Evolutionary conservation across 2,113 vertebrate genomes (phyloP), one percentile per base, ranked within the genome.

Genomic region (Dasyurus viverrinus): DNA sequence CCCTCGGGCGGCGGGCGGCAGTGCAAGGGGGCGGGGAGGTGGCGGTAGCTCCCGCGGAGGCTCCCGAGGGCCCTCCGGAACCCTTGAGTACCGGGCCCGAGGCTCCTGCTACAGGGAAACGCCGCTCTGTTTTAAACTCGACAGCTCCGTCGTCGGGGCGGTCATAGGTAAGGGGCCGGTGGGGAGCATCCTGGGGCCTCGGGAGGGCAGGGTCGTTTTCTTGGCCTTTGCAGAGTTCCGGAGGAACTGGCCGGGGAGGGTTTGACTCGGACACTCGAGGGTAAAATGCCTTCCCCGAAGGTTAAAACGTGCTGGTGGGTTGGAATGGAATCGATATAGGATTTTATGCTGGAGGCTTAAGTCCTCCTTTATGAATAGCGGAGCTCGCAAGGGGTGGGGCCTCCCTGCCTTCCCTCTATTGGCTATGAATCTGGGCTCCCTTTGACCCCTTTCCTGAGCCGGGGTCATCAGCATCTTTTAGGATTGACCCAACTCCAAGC

Each of bases 131-230:
- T 98, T 99, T 46, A 94, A 5, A 0, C 91, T 99, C n/a, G 98
- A 99, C 9, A 99, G 57, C 5, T 84, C 98, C 0, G 93, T 97
- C 8, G 93, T 99, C 0, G 99, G 99, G 19, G 96, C 97, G 1
- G 96, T 99, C 30, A 99, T 99, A 91, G 99, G 99, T 99, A 97
- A 97, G 60, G 90, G 91, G 27, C 6, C 0, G 10, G 52, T 36
- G 22, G 25, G 25, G 22, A 10, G 84, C 53, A 36, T 24, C 36
- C 7, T 3, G 27, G 89, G 90, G 53, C 0, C 22, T 8, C 26
- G 55, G 55, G 48, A 60, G 92, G 55, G 25, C 47, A 36, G 91
- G 2, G 93, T 53, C 91, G 2, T 36, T 24, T 27, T 25, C 2
- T 53, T 23, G n/a, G 36, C 42, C 0, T 50, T 84, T 52, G 50